Evolutionary conservation across 2,113 vertebrate species (phyloP).

Genomic region (Todiramphus chloris): DNA sequence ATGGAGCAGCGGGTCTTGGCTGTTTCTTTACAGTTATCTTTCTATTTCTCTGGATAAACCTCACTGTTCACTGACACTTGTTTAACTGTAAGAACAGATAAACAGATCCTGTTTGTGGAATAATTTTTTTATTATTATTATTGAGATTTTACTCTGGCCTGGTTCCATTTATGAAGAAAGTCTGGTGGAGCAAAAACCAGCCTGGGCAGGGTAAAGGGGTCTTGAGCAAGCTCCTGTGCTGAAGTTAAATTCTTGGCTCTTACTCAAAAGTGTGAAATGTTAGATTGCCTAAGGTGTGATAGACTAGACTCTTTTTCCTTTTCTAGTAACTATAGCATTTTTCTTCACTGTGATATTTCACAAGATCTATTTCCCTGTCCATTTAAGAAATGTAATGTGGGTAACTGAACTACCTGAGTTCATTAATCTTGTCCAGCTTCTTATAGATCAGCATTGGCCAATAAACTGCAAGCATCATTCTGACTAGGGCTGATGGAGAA

Average conservation of each 20-base stretch:
- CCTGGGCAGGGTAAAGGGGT: background rate
- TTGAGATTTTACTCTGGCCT: constrained; percentile 1
- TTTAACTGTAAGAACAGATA: constrained; percentile 24
- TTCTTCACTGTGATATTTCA: background rate
- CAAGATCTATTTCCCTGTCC: background rate
- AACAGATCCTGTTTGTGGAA: constrained; percentile 5
- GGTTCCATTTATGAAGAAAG: constrained; percentile 36
- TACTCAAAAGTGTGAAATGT: constrained; percentile 6
- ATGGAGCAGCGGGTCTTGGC: background rate
- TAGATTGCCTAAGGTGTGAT: background rate
- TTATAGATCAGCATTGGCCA: background rate
- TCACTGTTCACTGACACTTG: background rate
- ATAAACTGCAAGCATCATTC: background rate
- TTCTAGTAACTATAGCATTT: background rate
- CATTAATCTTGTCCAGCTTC: background rate
- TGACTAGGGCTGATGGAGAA: background rate
- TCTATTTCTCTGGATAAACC: background rate
- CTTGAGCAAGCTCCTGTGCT: constrained; percentile 41
- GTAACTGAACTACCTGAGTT: background rate
- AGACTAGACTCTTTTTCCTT: background rate
- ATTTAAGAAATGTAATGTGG: background rate
- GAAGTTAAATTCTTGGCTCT: constrained; percentile 8
- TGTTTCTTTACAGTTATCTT: background rate
- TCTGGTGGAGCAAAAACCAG: constrained; percentile 37
- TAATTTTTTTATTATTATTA: background rate